These are phyloP conservation scores for Myopa testacea DNA, from an alignment of 2,888 invertebrate species.

Conservation along the genomic window DNA sequence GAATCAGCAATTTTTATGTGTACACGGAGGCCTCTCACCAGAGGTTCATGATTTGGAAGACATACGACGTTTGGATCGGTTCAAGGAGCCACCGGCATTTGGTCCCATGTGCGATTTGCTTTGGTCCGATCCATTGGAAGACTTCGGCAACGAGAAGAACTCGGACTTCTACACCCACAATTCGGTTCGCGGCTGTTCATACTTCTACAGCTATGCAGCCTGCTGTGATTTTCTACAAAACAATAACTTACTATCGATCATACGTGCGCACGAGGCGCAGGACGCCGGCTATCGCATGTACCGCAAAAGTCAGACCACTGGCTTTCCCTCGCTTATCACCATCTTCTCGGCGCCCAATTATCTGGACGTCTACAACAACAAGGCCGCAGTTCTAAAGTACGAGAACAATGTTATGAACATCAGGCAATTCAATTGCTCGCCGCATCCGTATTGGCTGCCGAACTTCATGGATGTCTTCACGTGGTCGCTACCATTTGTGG, in stretches of 20 bases:
- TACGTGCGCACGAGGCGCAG: conserved; percentile 99
- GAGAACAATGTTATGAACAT: conserved; percentile 99
- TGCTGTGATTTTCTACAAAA: conserved; percentile 99
- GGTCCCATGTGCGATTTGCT: conserved; percentile 99
- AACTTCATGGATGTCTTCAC: conserved; percentile 99
- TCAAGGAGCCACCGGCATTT: conserved; percentile 98
- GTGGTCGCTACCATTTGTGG: conserved; percentile 99
- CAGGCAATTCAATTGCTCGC: conserved; percentile 99
- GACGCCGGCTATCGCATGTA: conserved; percentile 99
- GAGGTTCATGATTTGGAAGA: conserved; percentile 99
- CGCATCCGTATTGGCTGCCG: conserved; percentile 99
- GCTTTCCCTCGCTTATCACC: conserved; percentile 99
- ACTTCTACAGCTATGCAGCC: conserved; percentile 99
- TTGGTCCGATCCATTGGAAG: conserved; percentile 99
- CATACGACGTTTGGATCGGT: conserved; percentile 96
- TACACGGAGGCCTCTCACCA: conserved; percentile 98
- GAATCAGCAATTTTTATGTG: conserved; percentile 99
- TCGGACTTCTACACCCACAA: conserved; percentile 99
- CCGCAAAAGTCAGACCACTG: conserved; percentile 99
- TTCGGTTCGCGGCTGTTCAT: conserved; percentile 98
- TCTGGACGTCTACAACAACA: conserved; percentile 99
- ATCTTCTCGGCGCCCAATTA: conserved; percentile 99
- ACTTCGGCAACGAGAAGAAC: conserved; percentile 97
- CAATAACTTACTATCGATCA: conserved; percentile 99
- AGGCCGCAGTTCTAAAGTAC: conserved; percentile 99